phyloP scores from a whole-genome alignment of 2,888 invertebrate species.

The Enoplolaimus lenunculus region DNA sequence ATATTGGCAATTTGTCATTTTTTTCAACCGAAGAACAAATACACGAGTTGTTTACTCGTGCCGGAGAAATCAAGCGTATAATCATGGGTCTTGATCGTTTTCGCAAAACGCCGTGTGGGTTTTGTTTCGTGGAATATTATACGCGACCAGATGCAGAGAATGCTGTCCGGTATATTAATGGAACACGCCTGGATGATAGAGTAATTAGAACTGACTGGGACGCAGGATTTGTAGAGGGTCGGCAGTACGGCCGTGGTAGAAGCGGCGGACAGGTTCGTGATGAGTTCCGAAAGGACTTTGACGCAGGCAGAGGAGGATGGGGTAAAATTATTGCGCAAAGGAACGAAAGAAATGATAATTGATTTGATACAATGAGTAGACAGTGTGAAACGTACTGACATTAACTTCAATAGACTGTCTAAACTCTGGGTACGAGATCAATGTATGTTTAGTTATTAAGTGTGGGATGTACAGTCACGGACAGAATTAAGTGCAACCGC shows the following conservation, averaged over 20 bases:
- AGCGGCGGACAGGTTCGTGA: conserved; percentile 96
- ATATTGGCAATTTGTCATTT: conserved; percentile 92
- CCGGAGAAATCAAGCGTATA: conserved; percentile 78
- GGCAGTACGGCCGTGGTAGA: conserved; percentile 94
- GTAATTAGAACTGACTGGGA: conserved; percentile 97
- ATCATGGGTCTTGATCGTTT: conserved; percentile 96
- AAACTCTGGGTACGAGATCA: too few species aligned
- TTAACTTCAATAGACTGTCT: too few species aligned
- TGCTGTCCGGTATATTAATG: conserved; percentile 68
- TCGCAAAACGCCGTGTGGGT: conserved; percentile 96
- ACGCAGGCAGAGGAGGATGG: conserved; percentile 89
- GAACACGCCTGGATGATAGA: conserved; percentile 85
- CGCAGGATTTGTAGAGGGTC: conserved; percentile 91
- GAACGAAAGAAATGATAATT: neutral
- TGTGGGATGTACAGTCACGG: too few species aligned
- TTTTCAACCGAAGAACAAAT: conserved; percentile 79
- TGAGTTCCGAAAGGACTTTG: conserved; percentile 92
- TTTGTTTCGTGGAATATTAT: conserved; percentile 81
- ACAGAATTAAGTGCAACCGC: too few species aligned
- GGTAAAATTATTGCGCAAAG: conserved; percentile 61
- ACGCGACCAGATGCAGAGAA: conserved; percentile 48
- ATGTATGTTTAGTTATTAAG: too few species aligned
- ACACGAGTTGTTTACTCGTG: conserved; percentile 82
- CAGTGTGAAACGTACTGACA: too few species aligned
- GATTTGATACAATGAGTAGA: too few species aligned